Base-by-base conservation (phyloP, 2,113 vertebrate genomes). In the Gymnorhina tibicen region DNA sequence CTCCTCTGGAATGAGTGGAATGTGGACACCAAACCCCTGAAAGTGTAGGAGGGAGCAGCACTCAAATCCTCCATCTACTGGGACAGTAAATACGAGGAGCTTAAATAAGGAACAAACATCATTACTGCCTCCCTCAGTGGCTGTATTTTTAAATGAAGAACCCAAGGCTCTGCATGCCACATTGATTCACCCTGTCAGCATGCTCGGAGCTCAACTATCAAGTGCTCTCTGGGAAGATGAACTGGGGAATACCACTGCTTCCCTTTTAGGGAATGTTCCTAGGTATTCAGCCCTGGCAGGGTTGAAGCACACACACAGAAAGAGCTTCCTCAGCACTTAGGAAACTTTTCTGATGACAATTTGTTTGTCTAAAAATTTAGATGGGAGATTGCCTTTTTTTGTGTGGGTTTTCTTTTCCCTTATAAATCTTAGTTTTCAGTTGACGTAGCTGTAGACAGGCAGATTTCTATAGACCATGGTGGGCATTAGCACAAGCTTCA, bases 61-160 rank as follows among this genome's bases (percentile, higher is more conserved):
- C 60, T 60, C 80, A 78, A 60, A 92, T 84, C 91, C 75, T 80
- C 46, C 67, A 85, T 77, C 66, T 76, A 49, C 78, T 76, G 50
- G 70, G 82, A 66, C 58, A 68, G 67, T 46, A 66, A 92, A 88
- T 60, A 66, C 0, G 0, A 64, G 69, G 46, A 67, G 35, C 80
- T 92, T 86, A 96, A 93, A 77, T 85, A 96, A 42, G 47, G 83
- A 90, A 94, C 73, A 92, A 87, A 67, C 66, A 89, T 89, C 66
- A 91, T 81, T 89, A 81, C 30, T 1, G 1, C 81, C 77, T 85
- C 66, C 56, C 90, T 76, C 16, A 1, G 21, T 26, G 84, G 62
- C 91, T 91, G 37, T 94, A 75, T 96, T 92, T 95, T 89, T 89
- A 93, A 94, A 94, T 37, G 55, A 85, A 72, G 84, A n/a, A 60